phyloP scores from a whole-genome alignment of 2,888 invertebrate genomes.

The Drosophila subsilvestris region DNA sequence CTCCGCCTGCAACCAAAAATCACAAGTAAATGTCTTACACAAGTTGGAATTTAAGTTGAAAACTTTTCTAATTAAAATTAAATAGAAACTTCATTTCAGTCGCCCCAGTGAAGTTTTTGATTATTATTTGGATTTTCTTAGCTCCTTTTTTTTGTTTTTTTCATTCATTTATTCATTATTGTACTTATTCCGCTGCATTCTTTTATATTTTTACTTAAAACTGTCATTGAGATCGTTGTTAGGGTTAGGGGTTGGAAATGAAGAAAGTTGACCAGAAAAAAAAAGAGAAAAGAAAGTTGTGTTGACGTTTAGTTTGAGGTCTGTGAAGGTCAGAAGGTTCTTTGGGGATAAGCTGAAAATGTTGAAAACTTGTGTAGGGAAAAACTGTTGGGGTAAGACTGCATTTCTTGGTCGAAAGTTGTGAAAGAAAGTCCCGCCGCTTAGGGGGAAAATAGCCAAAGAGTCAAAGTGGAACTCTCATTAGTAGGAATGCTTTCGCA shows the following conservation, averaged over 20 bases:
- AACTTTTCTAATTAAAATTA: conserved; percentile 78
- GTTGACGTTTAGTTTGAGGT: conserved; percentile 25
- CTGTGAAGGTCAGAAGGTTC: conserved; percentile 38
- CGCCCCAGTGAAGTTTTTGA: conserved; percentile 60
- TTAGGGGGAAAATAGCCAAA: conserved; percentile 9
- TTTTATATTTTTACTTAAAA: conserved; percentile 40
- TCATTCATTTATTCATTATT: not conserved
- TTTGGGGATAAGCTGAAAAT: conserved; percentile 8
- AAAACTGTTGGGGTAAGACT: conserved; percentile 12
- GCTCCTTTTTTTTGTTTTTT: conserved; percentile 9
- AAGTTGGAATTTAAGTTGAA: conserved; percentile 71
- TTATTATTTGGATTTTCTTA: conserved; percentile 65
- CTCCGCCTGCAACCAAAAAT: conserved; percentile 39
- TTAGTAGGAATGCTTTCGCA: conserved; percentile 11
- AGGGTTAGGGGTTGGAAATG: conserved; percentile 14
- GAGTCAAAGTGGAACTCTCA: conserved; percentile 17
- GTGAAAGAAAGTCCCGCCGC: not conserved
- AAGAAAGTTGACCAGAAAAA: conserved; percentile 41
- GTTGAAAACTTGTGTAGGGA: conserved; percentile 14
- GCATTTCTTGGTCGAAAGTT: conserved; percentile 25
- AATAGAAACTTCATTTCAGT: conserved; percentile 64
- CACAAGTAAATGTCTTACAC: conserved; percentile 46
- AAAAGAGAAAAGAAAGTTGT: conserved; percentile 43
- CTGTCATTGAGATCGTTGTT: conserved; percentile 34
- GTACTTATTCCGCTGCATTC: conserved; percentile 4